phyloP scores from a whole-genome alignment of 2,113 vertebrate genomes.

The Actenoides lindsayi region DNA sequence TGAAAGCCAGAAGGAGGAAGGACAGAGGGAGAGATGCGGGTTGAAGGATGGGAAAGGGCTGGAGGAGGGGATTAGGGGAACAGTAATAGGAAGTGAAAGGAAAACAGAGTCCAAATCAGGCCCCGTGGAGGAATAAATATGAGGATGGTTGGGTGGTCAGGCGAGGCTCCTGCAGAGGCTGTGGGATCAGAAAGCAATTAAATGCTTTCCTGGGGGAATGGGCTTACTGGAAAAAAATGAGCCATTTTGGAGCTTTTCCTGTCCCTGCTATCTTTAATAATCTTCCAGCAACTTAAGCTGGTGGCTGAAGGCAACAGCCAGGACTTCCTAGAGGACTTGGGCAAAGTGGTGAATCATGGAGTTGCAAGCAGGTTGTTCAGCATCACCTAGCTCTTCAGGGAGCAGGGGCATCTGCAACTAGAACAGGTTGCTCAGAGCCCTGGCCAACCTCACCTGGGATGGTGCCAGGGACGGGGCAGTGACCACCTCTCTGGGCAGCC shows the following conservation, averaged over 20 bases:
- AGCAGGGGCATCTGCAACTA: no score
- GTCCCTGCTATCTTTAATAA: slow-evolving; percentile 14
- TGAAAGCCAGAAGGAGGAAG: not conserved
- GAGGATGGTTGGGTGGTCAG: slow-evolving; percentile 14
- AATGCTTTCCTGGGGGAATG: slow-evolving; percentile 37
- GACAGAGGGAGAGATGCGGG: not conserved
- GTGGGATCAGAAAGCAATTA: slow-evolving; percentile 57
- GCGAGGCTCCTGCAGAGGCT: not conserved
- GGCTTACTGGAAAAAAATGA: not conserved
- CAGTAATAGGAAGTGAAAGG: slow-evolving; percentile 63
- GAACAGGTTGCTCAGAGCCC: no score
- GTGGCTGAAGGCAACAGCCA: not conserved
- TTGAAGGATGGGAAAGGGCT: slow-evolving; percentile 12
- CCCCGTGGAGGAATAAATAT: not conserved
- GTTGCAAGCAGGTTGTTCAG: fast-evolving
- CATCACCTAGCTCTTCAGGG: not conserved
- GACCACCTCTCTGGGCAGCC: no score
- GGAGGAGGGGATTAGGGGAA: slow-evolving; percentile 36
- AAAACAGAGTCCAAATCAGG: slow-evolving; percentile 46
- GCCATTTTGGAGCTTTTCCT: not conserved
- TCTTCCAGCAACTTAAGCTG: not conserved
- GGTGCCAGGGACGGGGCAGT: no score
- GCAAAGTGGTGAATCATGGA: fast-evolving
- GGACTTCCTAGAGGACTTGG: not conserved
- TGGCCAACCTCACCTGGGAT: no score